These are phyloP conservation scores for Dromiciops gliroides DNA, from an alignment of 2,113 vertebrate species.

Conservation along the genomic window DNA sequence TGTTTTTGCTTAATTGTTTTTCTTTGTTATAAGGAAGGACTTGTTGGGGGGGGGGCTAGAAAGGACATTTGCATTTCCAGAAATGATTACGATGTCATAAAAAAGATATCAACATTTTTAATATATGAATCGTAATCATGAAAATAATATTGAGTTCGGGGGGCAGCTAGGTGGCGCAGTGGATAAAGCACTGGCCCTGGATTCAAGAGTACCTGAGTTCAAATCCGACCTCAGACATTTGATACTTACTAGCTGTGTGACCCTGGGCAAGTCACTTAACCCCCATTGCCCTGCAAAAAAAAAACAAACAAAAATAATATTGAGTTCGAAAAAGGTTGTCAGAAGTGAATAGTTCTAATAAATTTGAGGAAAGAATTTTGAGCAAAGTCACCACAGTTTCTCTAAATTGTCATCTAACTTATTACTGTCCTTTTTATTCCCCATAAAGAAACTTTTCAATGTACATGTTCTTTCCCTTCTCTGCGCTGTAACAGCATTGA, in stretches of 20 bases:
- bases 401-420: neutral
- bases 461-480: neutral
- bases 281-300: too few species aligned
- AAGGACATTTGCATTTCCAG: neutral
- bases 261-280: too few species aligned
- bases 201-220: too few species aligned
- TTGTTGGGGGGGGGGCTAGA: neutral
- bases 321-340: neutral
- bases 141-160: neutral
- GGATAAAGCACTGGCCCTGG: too few species aligned
- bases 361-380: neutral
- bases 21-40: neutral
- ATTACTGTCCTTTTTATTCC: neutral
- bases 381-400: neutral
- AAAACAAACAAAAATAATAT: too few species aligned
- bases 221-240: too few species aligned
- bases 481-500: neutral
- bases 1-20: neutral
- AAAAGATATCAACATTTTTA: neutral
- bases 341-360: neutral
- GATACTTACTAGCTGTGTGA: too few species aligned
- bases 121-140: neutral
- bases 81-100: neutral
- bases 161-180: too few species aligned
- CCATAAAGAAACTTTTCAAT: neutral